phyloP scores from a whole-genome alignment of 1,140 invertebrate species.

The Drosophila hydei region DNA sequence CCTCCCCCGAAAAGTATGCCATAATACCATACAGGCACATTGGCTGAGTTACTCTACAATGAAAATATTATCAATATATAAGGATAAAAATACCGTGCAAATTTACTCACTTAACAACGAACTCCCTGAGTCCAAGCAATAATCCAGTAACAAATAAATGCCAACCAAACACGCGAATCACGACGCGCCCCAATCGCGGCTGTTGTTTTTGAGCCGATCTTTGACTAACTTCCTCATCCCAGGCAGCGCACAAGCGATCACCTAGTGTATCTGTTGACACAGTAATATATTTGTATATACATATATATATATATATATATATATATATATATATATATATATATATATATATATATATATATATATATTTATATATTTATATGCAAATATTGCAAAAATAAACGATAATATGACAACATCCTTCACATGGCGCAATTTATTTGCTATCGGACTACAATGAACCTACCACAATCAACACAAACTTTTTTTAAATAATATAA shows the following conservation, averaged over 20 bases:
- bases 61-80: background rate
- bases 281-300: background rate
- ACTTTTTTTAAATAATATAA: too few relatives aligned
- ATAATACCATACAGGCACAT: slow-evolving; percentile 64
- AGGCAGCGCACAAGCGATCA: slow-evolving; percentile 58
- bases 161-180: slow-evolving; percentile 59
- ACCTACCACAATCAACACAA: too few relatives aligned
- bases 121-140: slow-evolving; percentile 33
- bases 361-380: background rate
- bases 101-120: slow-evolving; percentile 44
- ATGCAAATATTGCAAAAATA: too few relatives aligned
- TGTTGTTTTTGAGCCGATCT: slow-evolving; percentile 35
- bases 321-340: background rate
- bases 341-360: background rate
- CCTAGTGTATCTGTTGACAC: slow-evolving; percentile 52
- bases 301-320: background rate
- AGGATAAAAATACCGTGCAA: background rate
- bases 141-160: slow-evolving; percentile 50
- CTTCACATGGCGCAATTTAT: background rate
- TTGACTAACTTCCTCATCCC: slow-evolving; percentile 54
- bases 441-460: background rate
- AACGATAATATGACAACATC: too few relatives aligned
- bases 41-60: slow-evolving; percentile 53
- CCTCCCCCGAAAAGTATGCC: slow-evolving; percentile 52
- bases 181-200: slow-evolving; percentile 53